Conservation (phyloP, 1,140 invertebrate species). For the Antheraea mylitta region DNA sequence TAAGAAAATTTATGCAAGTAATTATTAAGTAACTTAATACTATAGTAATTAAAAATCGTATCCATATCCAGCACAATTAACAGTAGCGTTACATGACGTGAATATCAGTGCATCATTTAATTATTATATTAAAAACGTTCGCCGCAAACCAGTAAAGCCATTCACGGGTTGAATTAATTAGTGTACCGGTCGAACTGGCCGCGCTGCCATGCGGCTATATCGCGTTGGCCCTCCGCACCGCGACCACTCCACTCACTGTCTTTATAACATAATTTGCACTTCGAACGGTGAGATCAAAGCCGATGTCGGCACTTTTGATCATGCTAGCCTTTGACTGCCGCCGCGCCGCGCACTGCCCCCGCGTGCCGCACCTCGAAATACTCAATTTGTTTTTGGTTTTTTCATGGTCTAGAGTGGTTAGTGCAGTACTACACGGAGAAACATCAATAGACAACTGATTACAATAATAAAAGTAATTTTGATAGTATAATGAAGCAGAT, state of each 20-base stretch:
- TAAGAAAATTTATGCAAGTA: constrained; percentile 1
- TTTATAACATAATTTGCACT: constrained; percentile 79
- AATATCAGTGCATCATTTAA: neutral
- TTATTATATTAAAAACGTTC: constrained; percentile 17
- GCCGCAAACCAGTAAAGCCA: neutral
- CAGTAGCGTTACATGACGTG: neutral
- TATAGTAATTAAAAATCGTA: neutral
- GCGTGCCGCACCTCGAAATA: constrained; percentile 69
- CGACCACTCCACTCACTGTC: constrained; percentile 70
- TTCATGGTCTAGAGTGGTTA: constrained; percentile 21
- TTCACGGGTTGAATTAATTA: constrained; percentile 71
- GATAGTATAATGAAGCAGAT: neutral
- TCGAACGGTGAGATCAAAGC: constrained; percentile 72
- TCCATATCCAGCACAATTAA: neutral
- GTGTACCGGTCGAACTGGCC: constrained; percentile 7
- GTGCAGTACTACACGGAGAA: neutral
- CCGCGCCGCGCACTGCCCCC: constrained; percentile 60
- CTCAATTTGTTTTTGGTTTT: constrained; percentile 70
- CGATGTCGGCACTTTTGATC: constrained; percentile 74
- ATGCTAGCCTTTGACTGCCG: constrained; percentile 66
- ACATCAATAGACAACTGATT: constrained; percentile 1
- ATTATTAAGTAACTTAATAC: neutral
- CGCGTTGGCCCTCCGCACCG: neutral
- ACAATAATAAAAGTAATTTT: neutral
- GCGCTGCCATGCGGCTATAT: constrained; percentile 32